These are phyloP conservation scores for Sylvilagus floridanus DNA, from an alignment of 2,797 vertebrate species.

Conservation along the genomic window DNA sequence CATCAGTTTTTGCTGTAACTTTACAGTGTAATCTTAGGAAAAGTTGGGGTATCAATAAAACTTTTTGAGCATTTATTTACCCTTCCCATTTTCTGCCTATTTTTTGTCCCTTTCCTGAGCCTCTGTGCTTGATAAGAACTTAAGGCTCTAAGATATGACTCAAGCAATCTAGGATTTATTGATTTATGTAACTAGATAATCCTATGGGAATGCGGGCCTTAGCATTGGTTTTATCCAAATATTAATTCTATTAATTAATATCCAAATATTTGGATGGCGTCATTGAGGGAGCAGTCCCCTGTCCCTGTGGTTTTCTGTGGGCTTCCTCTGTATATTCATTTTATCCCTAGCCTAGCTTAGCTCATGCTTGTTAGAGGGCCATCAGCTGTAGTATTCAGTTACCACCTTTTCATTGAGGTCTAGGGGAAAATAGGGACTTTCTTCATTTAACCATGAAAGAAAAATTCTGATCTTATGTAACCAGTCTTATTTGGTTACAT, in stretches of 20 bases:
- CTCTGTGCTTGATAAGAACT: constrained; percentile 14
- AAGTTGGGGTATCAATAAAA: not conserved
- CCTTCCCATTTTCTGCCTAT: not conserved
- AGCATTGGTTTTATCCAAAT: not conserved
- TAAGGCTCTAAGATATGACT: not conserved
- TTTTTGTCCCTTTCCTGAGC: not conserved
- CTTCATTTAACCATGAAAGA: constrained; percentile 1
- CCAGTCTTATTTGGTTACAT: not conserved
- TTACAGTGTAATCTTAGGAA: not conserved
- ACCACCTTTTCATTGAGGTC: not conserved
- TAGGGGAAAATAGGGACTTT: not conserved
- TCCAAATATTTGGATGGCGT: not conserved
- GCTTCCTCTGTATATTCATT: not conserved
- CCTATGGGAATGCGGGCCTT: not conserved
- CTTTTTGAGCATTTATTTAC: not conserved
- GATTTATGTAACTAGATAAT: constrained; percentile 1
- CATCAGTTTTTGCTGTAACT: not conserved
- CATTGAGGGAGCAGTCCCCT: not conserved
- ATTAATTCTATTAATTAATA: not conserved
- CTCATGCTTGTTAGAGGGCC: not conserved
- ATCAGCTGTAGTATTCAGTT: not conserved
- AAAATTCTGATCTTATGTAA: not conserved
- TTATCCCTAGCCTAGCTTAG: not conserved
- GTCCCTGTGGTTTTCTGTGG: not conserved
- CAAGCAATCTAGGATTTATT: not conserved